Base-by-base conservation (phyloP, 2,888 invertebrate genomes). In the Synergus japonicus region DNA sequence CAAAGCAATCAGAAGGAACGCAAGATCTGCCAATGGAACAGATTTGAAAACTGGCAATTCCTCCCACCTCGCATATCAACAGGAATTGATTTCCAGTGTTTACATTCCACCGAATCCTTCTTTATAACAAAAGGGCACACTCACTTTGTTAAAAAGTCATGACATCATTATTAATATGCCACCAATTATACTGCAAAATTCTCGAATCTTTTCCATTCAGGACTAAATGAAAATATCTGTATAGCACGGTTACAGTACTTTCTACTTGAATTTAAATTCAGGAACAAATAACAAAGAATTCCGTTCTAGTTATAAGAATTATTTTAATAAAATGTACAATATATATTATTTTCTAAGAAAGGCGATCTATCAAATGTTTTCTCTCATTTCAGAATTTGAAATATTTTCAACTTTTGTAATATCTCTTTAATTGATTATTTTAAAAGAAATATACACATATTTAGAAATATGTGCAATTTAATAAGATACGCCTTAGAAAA, bases 1-100 rank as follows among this genome's bases (percentile, higher is more conserved):
- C 83, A 37, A 87, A 84, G 79, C 85, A 80, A 76, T 87, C 86
- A 58, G 88, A 88, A 18, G 86, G 82, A 82, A 81, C 82, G 4
- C 79, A 79, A 43, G 89, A 91, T 44, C 91, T 91, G 67, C 85
- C 88, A 9, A 90, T 92, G 90, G 87, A 85, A n/a, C 87, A 90
- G 77, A 89, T 92, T 67, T 91, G 83, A 89, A 78, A 79, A 49
- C 0, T 49, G 5, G 15, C 0, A 49, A 29, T 29, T 29, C 49
- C 49, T 49, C 4, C 49, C 15, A 12, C 15, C 15, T 15, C 4
- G 15, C 15, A 49, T 5, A 15, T 13, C 4, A 49, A 49, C 5
- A 5, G 15, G 29, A 0, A 29, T 29, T 29, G 29, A 29, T 29
- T 29, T 29, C 29, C 29, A 49, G 5, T 49, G 5, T 49, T 49